phyloP scores from a whole-genome alignment of 1,140 invertebrate species.

The Thaumatotibia leucotreta region DNA sequence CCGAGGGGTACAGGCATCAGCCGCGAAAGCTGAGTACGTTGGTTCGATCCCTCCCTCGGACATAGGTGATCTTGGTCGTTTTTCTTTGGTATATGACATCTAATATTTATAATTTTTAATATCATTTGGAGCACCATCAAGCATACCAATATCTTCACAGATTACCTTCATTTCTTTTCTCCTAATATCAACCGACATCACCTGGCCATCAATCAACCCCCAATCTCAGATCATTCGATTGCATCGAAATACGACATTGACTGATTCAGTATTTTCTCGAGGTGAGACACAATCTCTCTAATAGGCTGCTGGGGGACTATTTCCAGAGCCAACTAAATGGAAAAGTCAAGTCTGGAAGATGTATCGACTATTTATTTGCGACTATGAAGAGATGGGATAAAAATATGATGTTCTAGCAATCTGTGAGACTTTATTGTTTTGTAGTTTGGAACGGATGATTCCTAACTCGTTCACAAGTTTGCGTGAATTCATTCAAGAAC shows the following conservation, averaged over 20 bases:
- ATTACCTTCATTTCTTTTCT: background rate
- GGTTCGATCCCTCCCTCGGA: too few species aligned
- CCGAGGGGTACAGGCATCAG: too few species aligned
- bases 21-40: too few species aligned
- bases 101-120: too few species aligned
- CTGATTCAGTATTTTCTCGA: constrained; percentile 12
- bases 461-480: too few species aligned
- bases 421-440: too few species aligned
- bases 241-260: constrained; percentile 12
- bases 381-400: background rate
- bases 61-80: too few species aligned
- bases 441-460: too few species aligned
- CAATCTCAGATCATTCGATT: background rate
- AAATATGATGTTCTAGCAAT: background rate
- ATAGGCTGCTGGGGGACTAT: constrained; percentile 2
- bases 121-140: too few species aligned
- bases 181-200: background rate
- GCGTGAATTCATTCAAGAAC: too few species aligned
- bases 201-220: constrained; percentile 7
- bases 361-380: background rate
- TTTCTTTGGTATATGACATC: too few species aligned
- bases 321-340: background rate
- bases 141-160: background rate
- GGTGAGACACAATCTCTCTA: constrained; percentile 11
- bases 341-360: background rate